Evolutionary conservation across 1,140 invertebrate genomes (phyloP), one percentile per base, ranked within the genome.

Genomic region (Hesperophylax magnus): DNA sequence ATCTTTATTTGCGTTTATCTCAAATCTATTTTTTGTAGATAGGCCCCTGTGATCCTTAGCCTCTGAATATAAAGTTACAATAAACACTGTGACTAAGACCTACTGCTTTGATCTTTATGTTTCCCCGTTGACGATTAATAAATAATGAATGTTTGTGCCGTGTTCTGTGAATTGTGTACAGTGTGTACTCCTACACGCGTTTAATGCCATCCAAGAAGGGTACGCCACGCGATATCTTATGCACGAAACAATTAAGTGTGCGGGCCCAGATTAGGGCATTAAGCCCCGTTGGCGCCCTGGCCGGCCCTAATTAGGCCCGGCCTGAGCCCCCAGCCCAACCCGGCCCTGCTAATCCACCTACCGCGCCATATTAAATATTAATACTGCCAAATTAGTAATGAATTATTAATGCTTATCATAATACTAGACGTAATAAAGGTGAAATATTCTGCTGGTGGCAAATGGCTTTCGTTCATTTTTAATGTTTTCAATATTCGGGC

Each of bases 201-300:
- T 47, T 14, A 47, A 47, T 47, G 14, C 39, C 39, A 47, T 67
- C 77, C 77, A 47, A 69, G 67, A 56, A 31, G 61, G 56, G 72
- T 75, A 79, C 63, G 11, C 81, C 77, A 47, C 52, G 78, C 71
- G 79, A 82, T 82, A 82, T 82, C 81, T 82, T 82, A 82, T 82
- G 78, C 81, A 82, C 76, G 81, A 69, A 82, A 77, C 79, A 82
- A 82, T 82, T 82, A 79, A 82, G 81, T 79, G 67, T 72, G 39
- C 78, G 69, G 72, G 18, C 72, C 58, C 71, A 60, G 72, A 82
- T 82, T 82, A 82, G 79, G 58, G 58, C 63, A 47, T 69, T 79
- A 77, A 77, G 77, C 77, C 54, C 75, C 53, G 63, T 2, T 8
- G 39, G 8, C 39, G 53, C 67, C 75, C 63, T 71, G 78, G n/a